Evolutionary conservation across 2,113 vertebrate genomes (phyloP), one percentile per base, ranked within the genome.

Genomic region (Perca schrenkii): DNA sequence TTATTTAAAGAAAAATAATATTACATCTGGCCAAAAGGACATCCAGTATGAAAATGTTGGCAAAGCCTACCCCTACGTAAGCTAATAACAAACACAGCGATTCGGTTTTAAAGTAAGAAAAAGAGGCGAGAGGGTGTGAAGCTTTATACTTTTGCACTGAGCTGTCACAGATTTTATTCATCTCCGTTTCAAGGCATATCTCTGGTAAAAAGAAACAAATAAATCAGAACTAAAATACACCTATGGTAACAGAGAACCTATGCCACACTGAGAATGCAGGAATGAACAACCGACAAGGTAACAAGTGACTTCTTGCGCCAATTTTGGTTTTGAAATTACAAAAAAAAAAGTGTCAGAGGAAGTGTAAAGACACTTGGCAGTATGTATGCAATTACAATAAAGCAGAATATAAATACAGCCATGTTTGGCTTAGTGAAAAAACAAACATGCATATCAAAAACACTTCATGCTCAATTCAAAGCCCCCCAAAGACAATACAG

Each of bases 381-480:
- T 94, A 92, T 67, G 82, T 87, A 88, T 82, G 87, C 84, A 88
- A 82, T 91, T 86, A 88, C 84, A 88, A 90, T 84, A 90, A 90
- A 86, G 89, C 79, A 53, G 84, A 91, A 90, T 94, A 94, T 86
- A 94, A 94, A 93, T 89, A 91, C 28, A 91, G 83, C 90, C 88
- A 58, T 52, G 40, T 80, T 76, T 63, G 87, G 92, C 88, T 84
- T 64, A 17, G 84, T 90, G 87, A 86, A 92, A 92, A 91, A 90
- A 86, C 54, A 61, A 92, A 79, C 89, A 91, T 93, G 90, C 91
- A 93, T 92, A 94, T 91, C 83, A 94, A 94, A 93, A 93, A 90
- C 70, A 77, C 70, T 84, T 88, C 77, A 86, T 80, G 86, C 86
- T 92, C 74, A 63, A 69, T 77, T 60, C 72, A 76, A 88, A 88